phyloP scores from a whole-genome alignment of 2,888 invertebrate species.

The Drosophila monieri region DNA sequence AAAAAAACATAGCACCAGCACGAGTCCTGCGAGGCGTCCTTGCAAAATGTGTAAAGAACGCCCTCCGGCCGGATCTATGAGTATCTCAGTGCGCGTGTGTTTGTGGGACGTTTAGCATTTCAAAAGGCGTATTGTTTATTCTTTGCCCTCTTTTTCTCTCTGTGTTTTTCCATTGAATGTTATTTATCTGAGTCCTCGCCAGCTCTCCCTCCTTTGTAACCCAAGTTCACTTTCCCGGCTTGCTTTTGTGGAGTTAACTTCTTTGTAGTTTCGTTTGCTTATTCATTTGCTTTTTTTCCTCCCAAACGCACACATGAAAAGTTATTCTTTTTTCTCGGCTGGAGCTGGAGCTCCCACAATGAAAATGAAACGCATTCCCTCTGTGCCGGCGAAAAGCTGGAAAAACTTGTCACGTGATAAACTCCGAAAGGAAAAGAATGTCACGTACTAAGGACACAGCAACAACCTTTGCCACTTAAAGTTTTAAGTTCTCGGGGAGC shows the following conservation, averaged over 20 bases:
- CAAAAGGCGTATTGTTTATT: slow-evolving; percentile 74
- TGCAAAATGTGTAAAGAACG: slow-evolving; percentile 58
- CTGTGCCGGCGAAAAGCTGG: slow-evolving; percentile 34
- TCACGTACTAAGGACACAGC: slow-evolving; percentile 57
- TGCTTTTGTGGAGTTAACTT: slow-evolving; percentile 70
- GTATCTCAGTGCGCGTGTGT: slow-evolving; percentile 27
- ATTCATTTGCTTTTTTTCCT: slow-evolving; percentile 52
- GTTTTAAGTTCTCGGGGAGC: slow-evolving; percentile 59
- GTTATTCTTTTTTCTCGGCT: slow-evolving; percentile 36
- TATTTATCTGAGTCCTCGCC: slow-evolving; percentile 66
- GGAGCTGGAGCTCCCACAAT: slow-evolving; percentile 14
- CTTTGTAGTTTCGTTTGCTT: slow-evolving; percentile 72
- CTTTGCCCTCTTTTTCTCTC: slow-evolving; percentile 28
- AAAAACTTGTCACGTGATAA: slow-evolving; percentile 69
- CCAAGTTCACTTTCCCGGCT: slow-evolving; percentile 65
- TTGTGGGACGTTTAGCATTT: slow-evolving; percentile 72
- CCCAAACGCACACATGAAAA: slow-evolving; percentile 41
- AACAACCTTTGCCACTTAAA: slow-evolving; percentile 75
- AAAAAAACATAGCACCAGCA: slow-evolving; percentile 55
- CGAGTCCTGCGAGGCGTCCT: slow-evolving; percentile 59
- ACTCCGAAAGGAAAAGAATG: slow-evolving; percentile 58
- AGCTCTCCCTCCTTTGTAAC: slow-evolving; percentile 61
- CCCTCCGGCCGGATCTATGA: slow-evolving; percentile 42
- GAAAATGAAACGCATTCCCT: slow-evolving; percentile 55
- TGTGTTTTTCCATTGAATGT: slow-evolving; percentile 66